Evolutionary conservation across 2,113 vertebrate species (phyloP), one percentile per base, ranked within the genome.

Genomic region (Gymnarchus niloticus): DNA sequence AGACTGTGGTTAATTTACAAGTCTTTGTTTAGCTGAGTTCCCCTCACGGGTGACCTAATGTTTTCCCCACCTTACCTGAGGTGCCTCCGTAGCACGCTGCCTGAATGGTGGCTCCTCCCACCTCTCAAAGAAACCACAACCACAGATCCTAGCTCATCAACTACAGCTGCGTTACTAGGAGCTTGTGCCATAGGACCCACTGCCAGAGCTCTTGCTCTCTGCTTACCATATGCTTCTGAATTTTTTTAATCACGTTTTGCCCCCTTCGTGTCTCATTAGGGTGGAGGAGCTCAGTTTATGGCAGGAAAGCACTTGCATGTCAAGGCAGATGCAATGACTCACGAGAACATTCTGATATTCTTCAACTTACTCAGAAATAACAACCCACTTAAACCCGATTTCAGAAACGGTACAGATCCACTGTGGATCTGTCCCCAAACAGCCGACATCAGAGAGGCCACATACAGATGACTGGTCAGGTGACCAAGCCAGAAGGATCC

Each of bases 401-500:
- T 73, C 41, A 73, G 37, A 73, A 33, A n/a, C 41, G 28, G 33
- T 73, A 28, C 41, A 37, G 17, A 73, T 73, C 65, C 7, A 23
- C 21, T 78, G 21, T 1, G 41, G 6, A 12, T n/a, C 3, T 14
- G 6, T 7, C 3, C 23, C 48, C 28, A 82, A 33, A 12, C 4
- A 56, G 48, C 14, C 14, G 69, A 8, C 28, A 23, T 17, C 7
- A n/a, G 65, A 52, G 44, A 56, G 10, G 52, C 57, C 41, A 95
- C 96, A 95, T 92, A 97, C 96, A 85, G 95, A 95, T 87, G 96
- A 97, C 88, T 94, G 90, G 89, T 97, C 96, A 81, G 96, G 96
- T 85, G 96, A 97, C 96, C 96, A 97, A 0, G 96, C 96, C 92
- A 97, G 93, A 89, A 97, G 96, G 89, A 97, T 92, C 96, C 96